Base-by-base conservation (phyloP, 2,113 vertebrate genomes). In the Thalassarche chlororhynchos region DNA sequence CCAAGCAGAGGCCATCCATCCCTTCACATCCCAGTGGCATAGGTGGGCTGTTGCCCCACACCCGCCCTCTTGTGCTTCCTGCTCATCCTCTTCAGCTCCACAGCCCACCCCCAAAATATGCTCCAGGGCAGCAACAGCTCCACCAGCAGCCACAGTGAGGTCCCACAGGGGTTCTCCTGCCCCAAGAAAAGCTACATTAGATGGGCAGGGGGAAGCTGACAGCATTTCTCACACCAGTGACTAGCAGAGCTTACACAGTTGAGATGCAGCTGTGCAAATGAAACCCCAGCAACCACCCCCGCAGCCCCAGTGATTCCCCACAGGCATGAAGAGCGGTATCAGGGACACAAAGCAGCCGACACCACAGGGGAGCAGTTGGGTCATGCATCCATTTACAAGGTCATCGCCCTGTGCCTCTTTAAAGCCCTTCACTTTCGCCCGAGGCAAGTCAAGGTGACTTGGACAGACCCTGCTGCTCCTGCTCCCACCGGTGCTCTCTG, bases 311-410 rank as follows among this genome's bases (percentile, higher is more conserved):
- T 6, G 44, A 66, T 38, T 82, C 69, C 54, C 78, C 70, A 58
- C 40, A 79, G 84, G 65, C 87, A 64, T 82, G 64, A 92, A 87
- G 79, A 95, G 80, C 12, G 0, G 34, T 58, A 80, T 82, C 78
- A 91, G 52, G 24, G 74, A 57, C 84, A 95, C 84, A 95, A 82
- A 96, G 91, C 61, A 72, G 84, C 44, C 21, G 4, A 47, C 75
- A 38, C 78, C 89, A 87, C 82, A 66, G 87, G 84, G 93, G 70
- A 95, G 66, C 49, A 40, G 44, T 51, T 91, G 93, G 87, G 78
- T 94, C 92, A 96, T 2, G 47, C 82, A 93, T 94, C 92, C 78
- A 94, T 96, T 95, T 94, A 87, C 52, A 94, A 94, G 87, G 93
- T 91, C 91, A 95, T 57, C 4, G 1, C 74, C 84, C 78, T 58